Conservation (phyloP, 2,113 vertebrate species). For the Pedetes capensis region DNA sequence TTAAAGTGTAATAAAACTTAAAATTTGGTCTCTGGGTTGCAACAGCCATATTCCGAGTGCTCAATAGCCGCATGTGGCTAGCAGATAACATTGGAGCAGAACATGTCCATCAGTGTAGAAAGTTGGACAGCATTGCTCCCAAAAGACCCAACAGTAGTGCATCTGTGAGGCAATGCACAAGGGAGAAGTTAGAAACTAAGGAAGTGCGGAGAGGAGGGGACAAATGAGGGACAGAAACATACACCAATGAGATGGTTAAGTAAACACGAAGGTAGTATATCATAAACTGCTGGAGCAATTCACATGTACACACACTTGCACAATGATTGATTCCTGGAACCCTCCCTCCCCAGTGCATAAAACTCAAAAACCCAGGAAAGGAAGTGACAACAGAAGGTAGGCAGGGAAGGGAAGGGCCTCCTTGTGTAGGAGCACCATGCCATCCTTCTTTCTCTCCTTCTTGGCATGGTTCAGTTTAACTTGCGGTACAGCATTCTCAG, state of each 20-base stretch:
- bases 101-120: background rate
- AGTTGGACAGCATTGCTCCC: background rate
- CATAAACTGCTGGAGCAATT: background rate
- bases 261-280: background rate
- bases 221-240: background rate
- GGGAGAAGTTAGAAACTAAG: background rate
- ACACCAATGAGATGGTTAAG: background rate
- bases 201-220: background rate
- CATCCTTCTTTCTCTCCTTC: background rate
- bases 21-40: background rate
- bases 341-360: background rate
- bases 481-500: background rate
- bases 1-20: background rate
- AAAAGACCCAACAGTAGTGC: background rate
- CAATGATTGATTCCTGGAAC: rapidly evolving
- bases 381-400: background rate
- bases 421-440: background rate
- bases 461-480: background rate
- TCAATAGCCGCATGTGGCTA: background rate
- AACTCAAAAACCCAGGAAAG: background rate
- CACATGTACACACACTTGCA: rapidly evolving
- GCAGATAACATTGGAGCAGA: too few species aligned
- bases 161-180: background rate
- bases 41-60: background rate
- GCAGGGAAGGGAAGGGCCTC: background rate